Percentiles rank a stretch among this genome's conserved stretches.
These are phyloP conservation scores for Brachymystax lenok DNA, from an alignment of 2,797 vertebrate genomes.

Conservation along the genomic window DNA sequence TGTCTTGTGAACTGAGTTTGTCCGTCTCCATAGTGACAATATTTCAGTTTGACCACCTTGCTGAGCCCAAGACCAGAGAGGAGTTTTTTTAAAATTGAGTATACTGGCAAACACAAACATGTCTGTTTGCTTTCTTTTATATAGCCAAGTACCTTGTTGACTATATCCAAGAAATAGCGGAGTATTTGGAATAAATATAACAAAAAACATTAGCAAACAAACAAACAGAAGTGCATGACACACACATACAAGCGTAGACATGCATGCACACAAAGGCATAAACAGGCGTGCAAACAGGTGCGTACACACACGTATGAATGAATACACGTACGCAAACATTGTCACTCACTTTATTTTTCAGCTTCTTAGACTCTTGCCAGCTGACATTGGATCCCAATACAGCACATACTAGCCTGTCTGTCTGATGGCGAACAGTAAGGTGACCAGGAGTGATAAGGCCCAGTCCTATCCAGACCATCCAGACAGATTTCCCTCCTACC, in stretches of 20 bases:
- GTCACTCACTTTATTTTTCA: not conserved
- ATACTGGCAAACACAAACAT: not conserved
- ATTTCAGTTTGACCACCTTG: not conserved
- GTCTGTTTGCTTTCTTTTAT: no score
- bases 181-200: no score
- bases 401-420: not conserved
- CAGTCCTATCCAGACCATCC: not conserved
- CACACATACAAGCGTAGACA: no score
- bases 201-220: no score
- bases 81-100: not conserved
- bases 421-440: not conserved
- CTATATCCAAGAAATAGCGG: no score
- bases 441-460: not conserved
- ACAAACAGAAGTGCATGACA: no score
- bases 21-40: not conserved
- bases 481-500: not conserved
- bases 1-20: not conserved
- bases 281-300: no score
- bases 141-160: no score
- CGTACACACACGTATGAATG: no score
- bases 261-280: no score
- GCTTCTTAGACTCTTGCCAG: not conserved
- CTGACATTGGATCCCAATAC: constrained; percentile 1
- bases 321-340: no score
- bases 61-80: not conserved